Evolutionary conservation across 1,140 invertebrate species (phyloP).

Genomic region (Danaus melanippus): DNA sequence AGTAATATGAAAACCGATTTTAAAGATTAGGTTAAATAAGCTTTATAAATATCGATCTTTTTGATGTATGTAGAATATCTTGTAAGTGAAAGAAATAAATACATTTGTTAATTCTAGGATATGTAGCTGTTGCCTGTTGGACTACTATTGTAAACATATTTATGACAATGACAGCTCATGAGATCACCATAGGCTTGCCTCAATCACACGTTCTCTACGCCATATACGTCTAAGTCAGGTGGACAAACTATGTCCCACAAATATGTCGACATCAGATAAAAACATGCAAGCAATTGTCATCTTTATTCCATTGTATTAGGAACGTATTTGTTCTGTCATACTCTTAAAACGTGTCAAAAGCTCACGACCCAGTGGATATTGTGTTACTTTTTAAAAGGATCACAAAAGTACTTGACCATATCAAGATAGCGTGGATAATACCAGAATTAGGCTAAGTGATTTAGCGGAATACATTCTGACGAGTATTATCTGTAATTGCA

Average conservation of each 20-base stretch:
- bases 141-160: conserved; percentile 15
- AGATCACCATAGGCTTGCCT: conserved; percentile 38
- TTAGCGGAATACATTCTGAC: conserved; percentile 12
- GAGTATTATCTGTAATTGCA: neutral
- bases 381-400: conserved; percentile 48
- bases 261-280: conserved; percentile 6
- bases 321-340: neutral
- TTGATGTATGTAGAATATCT: too few relatives aligned
- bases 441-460: conserved; percentile 16
- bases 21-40: too few relatives aligned
- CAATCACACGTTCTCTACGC: conserved; percentile 40
- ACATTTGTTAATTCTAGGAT: too few relatives aligned
- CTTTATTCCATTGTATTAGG: conserved; percentile 17
- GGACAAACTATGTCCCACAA: conserved; percentile 34
- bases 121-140: too few relatives aligned
- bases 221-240: conserved; percentile 56
- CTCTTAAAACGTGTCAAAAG: conserved; percentile 31
- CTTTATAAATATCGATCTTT: too few relatives aligned
- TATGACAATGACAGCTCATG: conserved; percentile 21
- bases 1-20: too few relatives aligned
- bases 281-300: conserved; percentile 1
- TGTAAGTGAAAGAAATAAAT: too few relatives aligned
- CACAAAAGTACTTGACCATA: conserved; percentile 45
- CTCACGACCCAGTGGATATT: conserved; percentile 47
- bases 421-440: conserved; percentile 3